Conservation (phyloP, 2,888 invertebrate species). For the Brenthis hecate region DNA sequence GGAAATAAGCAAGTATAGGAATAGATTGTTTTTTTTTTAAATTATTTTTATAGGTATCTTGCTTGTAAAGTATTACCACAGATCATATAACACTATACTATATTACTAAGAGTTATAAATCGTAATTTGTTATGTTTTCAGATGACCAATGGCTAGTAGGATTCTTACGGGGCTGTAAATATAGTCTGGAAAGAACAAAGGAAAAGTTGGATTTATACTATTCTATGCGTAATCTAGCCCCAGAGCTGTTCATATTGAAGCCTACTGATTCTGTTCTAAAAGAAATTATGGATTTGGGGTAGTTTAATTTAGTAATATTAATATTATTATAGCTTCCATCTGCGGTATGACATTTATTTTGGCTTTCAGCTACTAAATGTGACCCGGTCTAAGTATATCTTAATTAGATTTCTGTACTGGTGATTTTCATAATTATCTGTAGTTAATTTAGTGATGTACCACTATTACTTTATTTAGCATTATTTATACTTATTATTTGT, state of each 20-base stretch:
- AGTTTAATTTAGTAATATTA: conserved; percentile 1
- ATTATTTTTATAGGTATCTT: too few species aligned
- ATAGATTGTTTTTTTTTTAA: too few species aligned
- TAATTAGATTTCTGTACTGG: too few species aligned
- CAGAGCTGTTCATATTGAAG: conserved; percentile 69
- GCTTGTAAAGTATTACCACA: not conserved
- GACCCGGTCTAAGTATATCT: too few species aligned
- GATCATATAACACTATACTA: too few species aligned
- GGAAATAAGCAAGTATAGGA: too few species aligned
- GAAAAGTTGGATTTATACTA: conserved; percentile 82
- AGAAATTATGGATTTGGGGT: conserved; percentile 59
- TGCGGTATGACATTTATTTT: too few species aligned
- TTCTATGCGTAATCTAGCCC: conserved; percentile 73
- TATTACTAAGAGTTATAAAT: not conserved
- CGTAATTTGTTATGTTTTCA: conserved; percentile 8
- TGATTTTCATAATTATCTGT: too few species aligned
- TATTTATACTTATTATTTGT: too few species aligned
- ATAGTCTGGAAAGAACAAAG: conserved; percentile 83
- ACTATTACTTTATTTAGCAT: too few species aligned
- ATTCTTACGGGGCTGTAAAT: conserved; percentile 85
- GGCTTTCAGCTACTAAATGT: too few species aligned
- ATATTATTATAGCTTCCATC: not conserved
- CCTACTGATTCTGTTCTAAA: conserved; percentile 52
- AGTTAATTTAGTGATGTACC: too few species aligned
- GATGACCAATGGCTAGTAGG: conserved; percentile 84